Conservation (phyloP, 2,888 invertebrate species). For the Ectemnius lituratus region DNA sequence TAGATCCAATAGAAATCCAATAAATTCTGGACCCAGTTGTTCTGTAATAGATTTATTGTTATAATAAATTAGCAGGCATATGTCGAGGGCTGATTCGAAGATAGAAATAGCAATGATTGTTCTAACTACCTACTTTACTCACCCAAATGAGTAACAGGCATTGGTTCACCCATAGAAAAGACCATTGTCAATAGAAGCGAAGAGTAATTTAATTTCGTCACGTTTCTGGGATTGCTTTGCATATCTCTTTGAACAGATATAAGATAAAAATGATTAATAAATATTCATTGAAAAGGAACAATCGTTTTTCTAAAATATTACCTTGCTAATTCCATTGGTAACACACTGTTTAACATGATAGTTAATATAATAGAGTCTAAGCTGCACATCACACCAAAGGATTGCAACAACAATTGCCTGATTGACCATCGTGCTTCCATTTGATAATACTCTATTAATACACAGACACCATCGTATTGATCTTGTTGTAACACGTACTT, state of each 20-base stretch:
- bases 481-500: constrained; percentile 91
- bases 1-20: constrained; percentile 88
- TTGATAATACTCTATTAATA: constrained; percentile 95
- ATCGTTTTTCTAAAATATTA: constrained; percentile 70
- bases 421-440: constrained; percentile 96
- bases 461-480: constrained; percentile 90
- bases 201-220: constrained; percentile 89
- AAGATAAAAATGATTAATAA: constrained; percentile 11
- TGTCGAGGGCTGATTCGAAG: neutral
- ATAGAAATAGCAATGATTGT: constrained; percentile 9
- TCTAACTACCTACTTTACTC: constrained; percentile 64
- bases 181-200: constrained; percentile 92
- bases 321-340: constrained; percentile 94
- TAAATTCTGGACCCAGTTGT: constrained; percentile 90
- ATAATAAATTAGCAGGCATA: neutral
- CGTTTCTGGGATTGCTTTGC: constrained; percentile 87
- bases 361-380: constrained; percentile 89
- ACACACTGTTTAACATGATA: constrained; percentile 90
- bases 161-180: constrained; percentile 92
- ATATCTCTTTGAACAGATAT: constrained; percentile 81
- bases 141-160: constrained; percentile 95
- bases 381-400: constrained; percentile 93
- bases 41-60: constrained; percentile 80
- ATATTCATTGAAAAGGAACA: neutral
- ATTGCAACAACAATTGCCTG: constrained; percentile 88